These are phyloP conservation scores for Helogale parvula DNA, from an alignment of 2,113 vertebrate species.

Conservation along the genomic window DNA sequence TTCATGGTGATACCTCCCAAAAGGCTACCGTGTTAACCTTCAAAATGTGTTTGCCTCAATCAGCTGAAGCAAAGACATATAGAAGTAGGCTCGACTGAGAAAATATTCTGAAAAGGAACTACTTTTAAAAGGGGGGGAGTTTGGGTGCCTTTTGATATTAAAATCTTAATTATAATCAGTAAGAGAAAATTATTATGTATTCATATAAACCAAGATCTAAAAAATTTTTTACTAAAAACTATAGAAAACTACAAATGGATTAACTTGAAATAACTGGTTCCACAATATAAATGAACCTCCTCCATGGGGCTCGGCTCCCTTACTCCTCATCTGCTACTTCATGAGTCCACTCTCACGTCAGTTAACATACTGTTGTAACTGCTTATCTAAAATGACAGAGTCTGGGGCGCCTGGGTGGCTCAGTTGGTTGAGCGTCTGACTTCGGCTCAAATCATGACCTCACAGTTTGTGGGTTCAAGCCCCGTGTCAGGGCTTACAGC, in stretches of 20 bases:
- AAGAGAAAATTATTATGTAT: conserved; percentile 9
- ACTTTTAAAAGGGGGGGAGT: not conserved
- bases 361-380: not conserved
- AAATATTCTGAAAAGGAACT: not conserved
- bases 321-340: not conserved
- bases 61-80: not conserved
- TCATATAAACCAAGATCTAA: not conserved
- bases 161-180: not conserved
- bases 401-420: not conserved
- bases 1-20: not conserved
- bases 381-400: not conserved
- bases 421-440: too few relatives aligned
- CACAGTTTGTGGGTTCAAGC: too few relatives aligned
- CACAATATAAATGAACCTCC: not conserved
- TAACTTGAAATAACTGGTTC: not conserved
- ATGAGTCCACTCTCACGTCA: not conserved
- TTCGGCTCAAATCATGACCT: too few relatives aligned
- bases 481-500: too few relatives aligned
- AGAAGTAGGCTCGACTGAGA: not conserved
- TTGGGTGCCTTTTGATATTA: not conserved
- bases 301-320: not conserved
- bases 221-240: not conserved
- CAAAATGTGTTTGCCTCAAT: not conserved
- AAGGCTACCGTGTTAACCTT: not conserved
- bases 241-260: not conserved